phyloP scores from a whole-genome alignment of 1,140 invertebrate genomes.

The Drosophila carrolli region DNA sequence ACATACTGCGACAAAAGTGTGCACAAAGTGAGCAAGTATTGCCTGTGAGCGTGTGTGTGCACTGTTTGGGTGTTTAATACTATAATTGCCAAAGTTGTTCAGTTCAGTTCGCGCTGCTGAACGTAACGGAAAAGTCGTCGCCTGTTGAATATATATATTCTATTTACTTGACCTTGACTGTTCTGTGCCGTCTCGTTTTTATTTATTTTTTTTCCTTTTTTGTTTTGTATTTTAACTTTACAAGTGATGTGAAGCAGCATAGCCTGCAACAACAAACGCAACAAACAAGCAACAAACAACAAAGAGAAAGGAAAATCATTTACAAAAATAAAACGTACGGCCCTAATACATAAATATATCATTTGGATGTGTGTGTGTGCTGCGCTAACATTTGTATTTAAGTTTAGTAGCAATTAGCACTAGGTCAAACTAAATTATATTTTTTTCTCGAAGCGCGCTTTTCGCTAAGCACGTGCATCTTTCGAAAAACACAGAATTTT shows the following conservation, averaged over 20 bases:
- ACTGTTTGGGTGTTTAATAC: conserved; percentile 60
- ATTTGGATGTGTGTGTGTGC: conserved; percentile 5
- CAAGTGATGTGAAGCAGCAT: neutral
- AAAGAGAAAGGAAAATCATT: conserved; percentile 16
- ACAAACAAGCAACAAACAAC: conserved; percentile 24
- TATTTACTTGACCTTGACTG: conserved; percentile 25
- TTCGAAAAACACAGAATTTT: neutral
- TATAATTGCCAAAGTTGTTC: conserved; percentile 78
- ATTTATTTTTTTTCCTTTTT: conserved; percentile 11
- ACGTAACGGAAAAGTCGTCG: conserved; percentile 77
- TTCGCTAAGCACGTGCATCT: conserved; percentile 23
- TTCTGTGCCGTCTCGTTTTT: conserved; percentile 17
- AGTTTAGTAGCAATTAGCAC: conserved; percentile 49
- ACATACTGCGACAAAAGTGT: conserved; percentile 38
- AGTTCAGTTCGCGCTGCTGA: conserved; percentile 79
- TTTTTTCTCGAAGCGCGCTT: conserved; percentile 34
- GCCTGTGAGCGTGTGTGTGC: conserved; percentile 1
- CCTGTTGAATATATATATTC: conserved; percentile 44
- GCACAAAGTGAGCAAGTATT: neutral
- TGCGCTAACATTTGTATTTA: conserved; percentile 38
- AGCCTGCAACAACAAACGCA: conserved; percentile 14
- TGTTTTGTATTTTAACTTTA: conserved; percentile 31
- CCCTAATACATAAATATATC: conserved; percentile 18
- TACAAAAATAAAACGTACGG: conserved; percentile 47
- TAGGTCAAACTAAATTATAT: conserved; percentile 24